These are phyloP conservation scores for Phragmatobia fuliginosa DNA, from an alignment of 2,888 invertebrate species.

Conservation along the genomic window DNA sequence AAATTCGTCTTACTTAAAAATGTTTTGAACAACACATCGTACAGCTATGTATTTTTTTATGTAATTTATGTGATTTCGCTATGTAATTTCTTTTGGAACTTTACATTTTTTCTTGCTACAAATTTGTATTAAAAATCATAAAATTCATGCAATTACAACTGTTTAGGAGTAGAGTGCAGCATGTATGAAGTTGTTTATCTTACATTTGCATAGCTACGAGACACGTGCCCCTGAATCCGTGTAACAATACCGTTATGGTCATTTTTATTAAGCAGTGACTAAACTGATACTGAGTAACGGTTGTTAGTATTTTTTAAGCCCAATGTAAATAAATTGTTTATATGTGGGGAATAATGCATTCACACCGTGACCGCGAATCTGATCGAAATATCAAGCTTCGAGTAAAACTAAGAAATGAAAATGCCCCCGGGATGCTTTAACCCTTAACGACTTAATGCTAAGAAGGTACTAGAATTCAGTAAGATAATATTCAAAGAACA, in stretches of 20 bases:
- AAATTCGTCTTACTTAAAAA: background rate
- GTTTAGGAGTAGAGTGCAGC: conserved; percentile 21
- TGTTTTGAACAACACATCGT: background rate
- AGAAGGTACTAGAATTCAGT: no score
- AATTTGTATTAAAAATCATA: conserved; percentile 16
- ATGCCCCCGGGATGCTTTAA: background rate
- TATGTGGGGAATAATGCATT: background rate
- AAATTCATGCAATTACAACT: conserved; percentile 28
- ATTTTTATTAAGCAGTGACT: conserved; percentile 12
- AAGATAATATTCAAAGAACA: no score
- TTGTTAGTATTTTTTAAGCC: conserved; percentile 4
- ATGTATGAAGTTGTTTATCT: conserved; percentile 33
- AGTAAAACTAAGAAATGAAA: background rate
- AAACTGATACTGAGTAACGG: background rate
- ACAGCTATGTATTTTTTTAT: no score
- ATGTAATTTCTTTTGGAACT: background rate
- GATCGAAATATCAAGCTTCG: background rate
- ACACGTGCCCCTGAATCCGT: conserved; percentile 33
- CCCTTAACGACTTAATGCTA: no score
- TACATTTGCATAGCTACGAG: conserved; percentile 33
- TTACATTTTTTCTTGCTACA: conserved; percentile 12
- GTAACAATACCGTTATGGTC: conserved; percentile 24
- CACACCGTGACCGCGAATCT: background rate
- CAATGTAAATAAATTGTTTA: background rate
- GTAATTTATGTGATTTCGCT: no score